Percentiles rank a stretch among this genome's conserved stretches.
These are phyloP conservation scores for Pseudomyrmex gracilis DNA, from an alignment of 1,140 invertebrate species.

Conservation along the genomic window DNA sequence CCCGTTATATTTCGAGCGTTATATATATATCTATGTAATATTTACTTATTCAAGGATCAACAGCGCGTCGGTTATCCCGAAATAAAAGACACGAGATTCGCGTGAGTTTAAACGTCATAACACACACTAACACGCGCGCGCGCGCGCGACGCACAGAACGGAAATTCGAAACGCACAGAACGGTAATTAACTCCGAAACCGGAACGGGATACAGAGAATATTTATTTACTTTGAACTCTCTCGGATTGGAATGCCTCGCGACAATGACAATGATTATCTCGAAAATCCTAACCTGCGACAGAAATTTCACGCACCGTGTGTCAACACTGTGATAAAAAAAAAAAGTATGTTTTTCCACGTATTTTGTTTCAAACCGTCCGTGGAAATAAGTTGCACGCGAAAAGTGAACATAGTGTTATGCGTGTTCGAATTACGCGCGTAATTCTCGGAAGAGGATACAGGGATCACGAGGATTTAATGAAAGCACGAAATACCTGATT, in stretches of 20 bases:
- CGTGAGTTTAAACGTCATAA: conserved; percentile 34
- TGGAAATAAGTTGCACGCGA: too few species aligned
- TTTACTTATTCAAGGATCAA: conserved; percentile 54
- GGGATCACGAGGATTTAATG: conserved; percentile 26
- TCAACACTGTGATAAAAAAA: not conserved
- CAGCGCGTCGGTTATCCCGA: not conserved
- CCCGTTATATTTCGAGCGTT: conserved; percentile 26
- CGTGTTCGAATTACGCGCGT: too few species aligned
- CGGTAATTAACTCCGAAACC: conserved; percentile 21
- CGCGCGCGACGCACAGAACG: not conserved
- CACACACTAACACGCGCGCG: not conserved
- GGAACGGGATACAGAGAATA: not conserved
- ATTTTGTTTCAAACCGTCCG: not conserved
- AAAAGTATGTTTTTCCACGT: not conserved
- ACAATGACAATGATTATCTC: not conserved
- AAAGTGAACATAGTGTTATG: too few species aligned
- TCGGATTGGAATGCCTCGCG: conserved; percentile 1
- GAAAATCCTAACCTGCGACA: not conserved
- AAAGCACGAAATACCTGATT: conserved; percentile 39
- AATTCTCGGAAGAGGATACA: not conserved
- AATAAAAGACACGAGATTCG: conserved; percentile 44
- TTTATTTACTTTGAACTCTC: conserved; percentile 24
- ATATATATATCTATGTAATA: conserved; percentile 29
- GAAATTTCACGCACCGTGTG: too few species aligned
- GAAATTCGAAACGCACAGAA: not conserved